Conservation (phyloP, 2,113 vertebrate species). For the Maccullochella peelii region DNA sequence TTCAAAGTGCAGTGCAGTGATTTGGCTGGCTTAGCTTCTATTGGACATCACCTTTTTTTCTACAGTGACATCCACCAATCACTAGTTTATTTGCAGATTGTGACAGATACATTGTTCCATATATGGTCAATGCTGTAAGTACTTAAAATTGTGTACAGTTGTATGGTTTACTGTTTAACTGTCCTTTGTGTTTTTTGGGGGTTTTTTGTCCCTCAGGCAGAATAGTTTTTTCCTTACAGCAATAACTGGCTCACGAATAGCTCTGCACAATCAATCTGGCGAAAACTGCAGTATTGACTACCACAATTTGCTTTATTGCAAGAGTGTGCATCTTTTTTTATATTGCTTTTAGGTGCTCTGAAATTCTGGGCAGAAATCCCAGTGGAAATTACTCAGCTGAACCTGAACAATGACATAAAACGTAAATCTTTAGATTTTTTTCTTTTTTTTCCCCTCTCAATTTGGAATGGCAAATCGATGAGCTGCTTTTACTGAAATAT, state of each 20-base stretch:
- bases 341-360: not conserved
- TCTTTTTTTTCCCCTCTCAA: not conserved
- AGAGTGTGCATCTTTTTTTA: conserved; percentile 20
- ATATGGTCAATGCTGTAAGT: conserved; percentile 5
- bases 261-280: not conserved
- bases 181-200: not conserved
- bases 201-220: conserved; percentile 3
- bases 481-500: not conserved
- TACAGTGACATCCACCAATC: conserved; percentile 52
- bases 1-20: conserved; percentile 76
- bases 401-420: not conserved
- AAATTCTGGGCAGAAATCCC: not conserved
- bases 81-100: conserved; percentile 23
- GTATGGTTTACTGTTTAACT: not conserved
- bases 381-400: not conserved
- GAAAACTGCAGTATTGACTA: not conserved
- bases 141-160: not conserved
- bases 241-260: not conserved
- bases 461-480: not conserved
- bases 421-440: too few relatives aligned
- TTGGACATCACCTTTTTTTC: conserved; percentile 42
- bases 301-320: not conserved
- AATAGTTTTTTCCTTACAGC: not conserved
- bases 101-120: conserved; percentile 13
- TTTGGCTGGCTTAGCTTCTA: conserved; percentile 77